These are phyloP conservation scores for Tamias sibiricus DNA, from an alignment of 2,113 vertebrate genomes.

Conservation along the genomic window DNA sequence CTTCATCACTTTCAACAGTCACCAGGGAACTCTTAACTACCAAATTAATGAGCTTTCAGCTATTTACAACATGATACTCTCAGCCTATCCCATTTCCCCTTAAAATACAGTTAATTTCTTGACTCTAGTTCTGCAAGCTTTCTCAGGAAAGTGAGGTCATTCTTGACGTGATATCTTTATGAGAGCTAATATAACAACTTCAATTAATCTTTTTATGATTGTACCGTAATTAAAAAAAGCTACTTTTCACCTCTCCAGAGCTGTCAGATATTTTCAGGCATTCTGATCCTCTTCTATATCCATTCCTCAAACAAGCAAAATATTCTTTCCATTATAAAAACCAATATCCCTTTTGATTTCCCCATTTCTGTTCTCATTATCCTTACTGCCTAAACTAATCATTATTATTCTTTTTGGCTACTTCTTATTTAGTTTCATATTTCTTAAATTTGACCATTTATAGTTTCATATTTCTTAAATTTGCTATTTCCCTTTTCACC, in stretches of 20 bases:
- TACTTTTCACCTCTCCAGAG: constrained; percentile 35
- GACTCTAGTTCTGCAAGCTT: constrained; percentile 21
- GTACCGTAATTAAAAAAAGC: constrained; percentile 19
- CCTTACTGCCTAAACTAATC: neutral
- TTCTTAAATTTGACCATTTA: neutral
- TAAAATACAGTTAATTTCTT: constrained; percentile 42
- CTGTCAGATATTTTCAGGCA: constrained; percentile 6
- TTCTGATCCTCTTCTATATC: constrained; percentile 17
- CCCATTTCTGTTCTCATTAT: constrained; percentile 35
- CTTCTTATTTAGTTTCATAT: constrained; percentile 29
- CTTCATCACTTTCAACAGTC: neutral
- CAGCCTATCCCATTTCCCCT: neutral
- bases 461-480: neutral
- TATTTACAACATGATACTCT: constrained; percentile 3
- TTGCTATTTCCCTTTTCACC: neutral
- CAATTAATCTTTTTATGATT: constrained; percentile 4
- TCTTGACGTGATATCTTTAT: constrained; percentile 37
- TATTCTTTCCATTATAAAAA: neutral
- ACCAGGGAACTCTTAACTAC: neutral
- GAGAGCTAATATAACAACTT: constrained; percentile 33
- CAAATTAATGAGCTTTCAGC: constrained; percentile 6
- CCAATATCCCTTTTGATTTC: neutral
- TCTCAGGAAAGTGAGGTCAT: constrained; percentile 21
- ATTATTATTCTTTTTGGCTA: neutral
- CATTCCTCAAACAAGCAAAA: constrained; percentile 25